phyloP scores from a whole-genome alignment of 2,888 invertebrate genomes.

The Blastobasis adustella region DNA sequence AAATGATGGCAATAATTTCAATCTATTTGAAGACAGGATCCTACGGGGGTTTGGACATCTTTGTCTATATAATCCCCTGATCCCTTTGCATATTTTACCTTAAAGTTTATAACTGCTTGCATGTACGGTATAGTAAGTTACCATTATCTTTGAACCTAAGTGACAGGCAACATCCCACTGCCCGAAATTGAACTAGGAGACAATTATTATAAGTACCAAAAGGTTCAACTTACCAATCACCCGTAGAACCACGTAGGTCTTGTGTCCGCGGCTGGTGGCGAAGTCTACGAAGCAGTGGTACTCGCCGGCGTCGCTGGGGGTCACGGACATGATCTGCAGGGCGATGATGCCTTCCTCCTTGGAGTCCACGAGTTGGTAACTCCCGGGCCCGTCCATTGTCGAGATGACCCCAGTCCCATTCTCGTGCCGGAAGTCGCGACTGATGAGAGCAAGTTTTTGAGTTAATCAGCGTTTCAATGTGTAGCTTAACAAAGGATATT shows the following conservation, averaged over 20 bases:
- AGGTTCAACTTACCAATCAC: slow-evolving; percentile 42
- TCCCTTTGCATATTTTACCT: too few relatives aligned
- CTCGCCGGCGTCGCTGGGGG: slow-evolving; percentile 45
- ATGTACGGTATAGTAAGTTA: too few relatives aligned
- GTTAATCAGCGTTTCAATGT: too few relatives aligned
- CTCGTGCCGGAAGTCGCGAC: slow-evolving; percentile 53
- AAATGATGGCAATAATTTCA: too few relatives aligned
- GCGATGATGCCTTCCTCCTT: slow-evolving; percentile 33
- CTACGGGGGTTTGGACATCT: too few relatives aligned
- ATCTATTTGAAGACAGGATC: too few relatives aligned
- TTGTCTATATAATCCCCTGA: too few relatives aligned
- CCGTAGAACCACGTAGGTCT: slow-evolving; percentile 44
- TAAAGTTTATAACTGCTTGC: too few relatives aligned
- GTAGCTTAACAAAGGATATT: too few relatives aligned
- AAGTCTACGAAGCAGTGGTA: slow-evolving; percentile 61
- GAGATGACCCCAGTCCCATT: slow-evolving; percentile 17
- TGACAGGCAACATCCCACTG: too few relatives aligned
- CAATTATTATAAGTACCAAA: not conserved
- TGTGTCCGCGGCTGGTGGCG: slow-evolving; percentile 47
- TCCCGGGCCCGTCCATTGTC: slow-evolving; percentile 18
- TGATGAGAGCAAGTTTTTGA: slow-evolving; percentile 29
- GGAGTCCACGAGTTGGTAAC: slow-evolving; percentile 42
- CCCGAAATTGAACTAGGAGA: too few relatives aligned
- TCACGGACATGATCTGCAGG: slow-evolving; percentile 41
- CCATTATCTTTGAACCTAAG: too few relatives aligned